These are phyloP conservation scores for Drepana arcuata DNA, from an alignment of 1,140 invertebrate species.

Conservation along the genomic window DNA sequence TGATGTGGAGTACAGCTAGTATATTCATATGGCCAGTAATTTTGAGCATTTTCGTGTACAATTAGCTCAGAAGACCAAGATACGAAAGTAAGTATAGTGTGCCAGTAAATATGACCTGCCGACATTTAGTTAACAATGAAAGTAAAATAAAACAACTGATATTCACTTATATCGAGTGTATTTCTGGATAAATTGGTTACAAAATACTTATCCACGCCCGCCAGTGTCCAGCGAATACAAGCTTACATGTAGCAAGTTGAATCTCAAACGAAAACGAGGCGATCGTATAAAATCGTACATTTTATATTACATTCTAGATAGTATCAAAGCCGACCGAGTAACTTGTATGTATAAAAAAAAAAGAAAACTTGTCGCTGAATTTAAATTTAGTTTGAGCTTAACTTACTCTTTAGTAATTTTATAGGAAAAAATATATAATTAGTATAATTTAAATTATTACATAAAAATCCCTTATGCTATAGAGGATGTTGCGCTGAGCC, in stretches of 20 bases:
- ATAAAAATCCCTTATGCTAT: slow-evolving; percentile 55
- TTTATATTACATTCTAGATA: slow-evolving; percentile 56
- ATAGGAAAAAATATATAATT: slow-evolving; percentile 64
- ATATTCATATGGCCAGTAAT: no score
- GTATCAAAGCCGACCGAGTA: slow-evolving; percentile 49
- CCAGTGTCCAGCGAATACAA: slow-evolving; percentile 27
- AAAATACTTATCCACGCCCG: slow-evolving; percentile 61
- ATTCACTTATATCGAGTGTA: slow-evolving; percentile 69
- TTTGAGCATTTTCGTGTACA: no score
- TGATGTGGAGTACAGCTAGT: no score
- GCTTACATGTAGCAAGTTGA: slow-evolving; percentile 48
- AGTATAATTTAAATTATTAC: slow-evolving; percentile 71
- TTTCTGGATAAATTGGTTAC: slow-evolving; percentile 69
- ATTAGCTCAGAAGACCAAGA: no score
- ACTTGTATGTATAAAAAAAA: slow-evolving; percentile 30
- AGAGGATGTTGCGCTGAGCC: slow-evolving; percentile 22
- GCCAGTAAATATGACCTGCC: neutral
- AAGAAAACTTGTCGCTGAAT: slow-evolving; percentile 28
- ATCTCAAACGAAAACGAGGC: slow-evolving; percentile 49
- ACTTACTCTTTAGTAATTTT: slow-evolving; percentile 60
- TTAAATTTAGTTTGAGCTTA: slow-evolving; percentile 67
- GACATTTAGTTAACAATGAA: neutral
- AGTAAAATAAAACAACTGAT: slow-evolving; percentile 52
- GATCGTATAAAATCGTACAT: slow-evolving; percentile 45
- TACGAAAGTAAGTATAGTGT: no score